Conservation (phyloP, 2,888 invertebrate genomes). For the Bursaphelenchus okinawaensis region DNA sequence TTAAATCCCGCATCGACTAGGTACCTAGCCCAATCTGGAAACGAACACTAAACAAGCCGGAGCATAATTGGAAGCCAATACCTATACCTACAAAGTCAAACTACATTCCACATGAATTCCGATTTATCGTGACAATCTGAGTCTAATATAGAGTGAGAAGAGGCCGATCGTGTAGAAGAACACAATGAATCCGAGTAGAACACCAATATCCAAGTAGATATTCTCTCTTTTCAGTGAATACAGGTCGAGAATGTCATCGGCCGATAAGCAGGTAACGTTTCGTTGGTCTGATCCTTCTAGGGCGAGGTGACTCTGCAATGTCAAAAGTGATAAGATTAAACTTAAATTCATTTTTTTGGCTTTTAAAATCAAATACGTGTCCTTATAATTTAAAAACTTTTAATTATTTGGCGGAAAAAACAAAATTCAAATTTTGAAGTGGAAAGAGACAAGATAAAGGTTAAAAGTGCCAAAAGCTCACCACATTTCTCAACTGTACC, state of each 20-base stretch:
- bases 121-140: constrained; percentile 25
- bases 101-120: no score
- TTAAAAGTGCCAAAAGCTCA: constrained; percentile 16
- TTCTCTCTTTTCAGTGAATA: constrained; percentile 43
- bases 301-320: no score
- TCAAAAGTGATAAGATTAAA: no score
- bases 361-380: no score
- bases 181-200: constrained; percentile 42
- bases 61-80: no score
- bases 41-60: no score
- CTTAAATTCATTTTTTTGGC: no score
- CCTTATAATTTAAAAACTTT: no score
- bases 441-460: not conserved
- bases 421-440: not conserved
- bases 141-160: constrained; percentile 41
- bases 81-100: no score
- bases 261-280: constrained; percentile 21
- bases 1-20: no score
- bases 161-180: constrained; percentile 50
- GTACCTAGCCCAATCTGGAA: no score
- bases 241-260: constrained; percentile 28
- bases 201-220: constrained; percentile 38
- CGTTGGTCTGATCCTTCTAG: no score
- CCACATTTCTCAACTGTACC: constrained; percentile 24
- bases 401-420: not conserved